Evolutionary conservation across 2,888 invertebrate genomes (phyloP).

Genomic region (Lepas anatifera): DNA sequence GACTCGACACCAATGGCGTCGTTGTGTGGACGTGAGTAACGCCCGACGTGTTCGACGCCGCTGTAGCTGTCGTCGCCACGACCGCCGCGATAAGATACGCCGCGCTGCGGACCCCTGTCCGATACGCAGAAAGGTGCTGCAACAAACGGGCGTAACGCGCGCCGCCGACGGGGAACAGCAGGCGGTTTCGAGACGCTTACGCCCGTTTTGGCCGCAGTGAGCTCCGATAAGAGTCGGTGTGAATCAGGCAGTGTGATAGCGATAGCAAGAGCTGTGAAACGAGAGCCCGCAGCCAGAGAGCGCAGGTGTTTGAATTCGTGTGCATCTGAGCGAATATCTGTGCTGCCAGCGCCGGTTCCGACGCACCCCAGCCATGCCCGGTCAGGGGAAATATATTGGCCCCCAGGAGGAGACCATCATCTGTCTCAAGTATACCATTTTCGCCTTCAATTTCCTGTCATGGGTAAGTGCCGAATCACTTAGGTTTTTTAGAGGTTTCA

Average conservation of each 20-base stretch:
- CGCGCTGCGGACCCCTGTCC: neutral
- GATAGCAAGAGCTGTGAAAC: neutral
- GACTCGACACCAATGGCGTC: neutral
- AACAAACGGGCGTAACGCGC: neutral
- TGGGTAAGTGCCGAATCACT: no score
- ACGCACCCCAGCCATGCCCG: neutral
- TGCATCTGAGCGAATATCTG: no score
- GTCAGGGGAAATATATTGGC: neutral
- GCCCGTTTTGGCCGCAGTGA: no score
- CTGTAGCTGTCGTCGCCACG: neutral
- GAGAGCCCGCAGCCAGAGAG: no score
- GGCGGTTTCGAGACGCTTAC: no score
- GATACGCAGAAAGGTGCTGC: neutral
- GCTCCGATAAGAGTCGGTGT: neutral
- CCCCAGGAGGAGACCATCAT: constrained; percentile 16
- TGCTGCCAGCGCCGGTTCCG: no score
- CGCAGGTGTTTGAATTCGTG: no score
- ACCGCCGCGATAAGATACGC: constrained; percentile 1
- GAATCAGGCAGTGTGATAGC: neutral
- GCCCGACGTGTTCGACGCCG: neutral
- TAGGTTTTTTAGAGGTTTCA: no score
- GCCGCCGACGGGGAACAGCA: neutral
- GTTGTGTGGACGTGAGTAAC: neutral
- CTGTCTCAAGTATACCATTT: constrained; percentile 65
- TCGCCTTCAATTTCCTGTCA: constrained; percentile 64